Evolutionary conservation across 2,888 invertebrate species (phyloP).

Genomic region (Dasypogon diadema): DNA sequence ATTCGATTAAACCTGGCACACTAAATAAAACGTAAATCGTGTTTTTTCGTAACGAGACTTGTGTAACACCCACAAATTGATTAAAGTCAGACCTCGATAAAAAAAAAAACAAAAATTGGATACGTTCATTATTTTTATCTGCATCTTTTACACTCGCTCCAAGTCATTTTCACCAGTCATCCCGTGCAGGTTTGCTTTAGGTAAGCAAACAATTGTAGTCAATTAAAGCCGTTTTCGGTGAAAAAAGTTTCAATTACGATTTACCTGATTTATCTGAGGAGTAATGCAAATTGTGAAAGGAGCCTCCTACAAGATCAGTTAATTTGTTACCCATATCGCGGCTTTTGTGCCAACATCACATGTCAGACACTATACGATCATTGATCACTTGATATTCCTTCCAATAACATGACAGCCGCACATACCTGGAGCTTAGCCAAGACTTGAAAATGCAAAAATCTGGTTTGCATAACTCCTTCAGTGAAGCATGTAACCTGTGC

Average conservation of each 20-base stretch:
- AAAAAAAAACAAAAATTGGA: background rate
- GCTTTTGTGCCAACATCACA: constrained; percentile 24
- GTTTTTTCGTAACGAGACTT: background rate
- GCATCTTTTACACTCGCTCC: background rate
- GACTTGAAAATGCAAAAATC: no score
- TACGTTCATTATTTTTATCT: background rate
- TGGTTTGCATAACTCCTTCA: no score
- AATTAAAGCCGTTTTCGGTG: constrained; percentile 19
- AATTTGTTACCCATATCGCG: constrained; percentile 36
- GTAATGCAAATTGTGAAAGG: constrained; percentile 43
- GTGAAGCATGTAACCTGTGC: no score
- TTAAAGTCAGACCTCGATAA: background rate
- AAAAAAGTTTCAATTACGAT: constrained; percentile 34
- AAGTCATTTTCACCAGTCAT: background rate
- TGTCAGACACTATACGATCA: background rate
- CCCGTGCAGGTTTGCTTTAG: background rate
- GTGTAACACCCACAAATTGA: constrained; percentile 2
- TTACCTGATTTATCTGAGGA: constrained; percentile 10
- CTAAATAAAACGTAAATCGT: background rate
- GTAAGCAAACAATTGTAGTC: constrained; percentile 29
- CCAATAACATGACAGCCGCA: no score
- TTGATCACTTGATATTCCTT: no score
- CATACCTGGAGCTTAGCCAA: no score
- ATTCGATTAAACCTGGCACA: background rate
- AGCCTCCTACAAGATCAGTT: constrained; percentile 26